phyloP scores from a whole-genome alignment of 2,888 invertebrate species.

The Pheosia tremula region DNA sequence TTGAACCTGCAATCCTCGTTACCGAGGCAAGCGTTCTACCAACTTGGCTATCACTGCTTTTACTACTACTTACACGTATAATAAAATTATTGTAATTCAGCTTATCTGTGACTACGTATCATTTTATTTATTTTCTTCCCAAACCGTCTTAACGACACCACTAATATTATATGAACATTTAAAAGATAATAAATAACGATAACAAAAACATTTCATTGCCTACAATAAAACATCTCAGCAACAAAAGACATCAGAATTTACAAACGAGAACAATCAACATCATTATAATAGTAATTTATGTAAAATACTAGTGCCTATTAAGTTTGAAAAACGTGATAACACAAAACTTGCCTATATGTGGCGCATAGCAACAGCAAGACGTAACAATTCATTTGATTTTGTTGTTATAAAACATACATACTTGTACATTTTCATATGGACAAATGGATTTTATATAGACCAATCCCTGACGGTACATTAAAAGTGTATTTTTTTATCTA shows the following conservation, averaged over 20 bases:
- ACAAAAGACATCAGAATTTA: background rate
- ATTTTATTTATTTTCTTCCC: conserved; percentile 2
- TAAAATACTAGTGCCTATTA: background rate
- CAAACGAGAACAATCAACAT: conserved; percentile 2
- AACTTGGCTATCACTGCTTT: too few relatives aligned
- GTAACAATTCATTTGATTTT: conserved; percentile 25
- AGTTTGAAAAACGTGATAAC: background rate
- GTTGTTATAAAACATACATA: conserved; percentile 18
- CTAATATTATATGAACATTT: background rate
- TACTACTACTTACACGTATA: background rate
- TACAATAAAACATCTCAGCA: background rate
- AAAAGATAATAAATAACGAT: background rate
- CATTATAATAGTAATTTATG: conserved; percentile 1
- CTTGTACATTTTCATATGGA: conserved; percentile 14
- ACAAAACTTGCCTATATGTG: conserved; percentile 7
- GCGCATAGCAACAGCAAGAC: conserved; percentile 33
- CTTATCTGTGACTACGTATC: background rate
- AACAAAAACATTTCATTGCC: background rate
- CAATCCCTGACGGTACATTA: too few relatives aligned
- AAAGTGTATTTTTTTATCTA: too few relatives aligned
- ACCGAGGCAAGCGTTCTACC: too few relatives aligned
- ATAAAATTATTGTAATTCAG: background rate
- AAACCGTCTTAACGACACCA: background rate
- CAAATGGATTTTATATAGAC: too few relatives aligned
- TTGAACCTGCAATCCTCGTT: too few relatives aligned